Evolutionary conservation across 2,888 invertebrate genomes (phyloP), one percentile per base, ranked within the genome.

Genomic region (Noctua janthina): DNA sequence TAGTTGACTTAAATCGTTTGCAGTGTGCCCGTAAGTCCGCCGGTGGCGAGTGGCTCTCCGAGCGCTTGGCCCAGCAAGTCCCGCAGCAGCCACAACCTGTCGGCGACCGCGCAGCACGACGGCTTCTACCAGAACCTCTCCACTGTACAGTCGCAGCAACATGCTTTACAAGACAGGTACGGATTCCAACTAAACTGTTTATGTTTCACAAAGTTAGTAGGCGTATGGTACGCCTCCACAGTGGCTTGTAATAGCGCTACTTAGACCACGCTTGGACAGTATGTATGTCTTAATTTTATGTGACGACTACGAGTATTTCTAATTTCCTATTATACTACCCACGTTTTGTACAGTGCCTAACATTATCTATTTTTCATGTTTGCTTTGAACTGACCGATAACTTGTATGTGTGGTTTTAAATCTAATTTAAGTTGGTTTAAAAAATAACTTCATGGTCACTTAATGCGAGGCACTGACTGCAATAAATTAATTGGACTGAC

Each of bases 71-170:
- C 95, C 74, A 93, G 93, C 93, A 96, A 95, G 93, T 96, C 96
- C 11, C 96, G 96, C 87, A 96, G 96, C 93, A 96, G 96, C 91
- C 97, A 96, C 94, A 96, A 96, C 92, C 92, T 96, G 90, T 91
- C 94, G 13, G 93, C 93, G 85, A 90, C 93, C 54, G 89, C 93
- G 89, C 94, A 91, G 68, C 91, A 92, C 91, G 97, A 97, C 92
- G 96, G 96, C 90, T 97, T 97, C 95, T 97, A 97, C 92, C 97
- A 97, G 92, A 97, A 97, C 96, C 97, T 99, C 85, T 98, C 98
- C 92, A 88, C 95, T 23, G 94, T 95, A 73, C 95, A 96, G 80
- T 92, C 94, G 56, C 95, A 94, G 59, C 93, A 93, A 62, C 94
- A 94, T 73, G 91, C 93, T 39, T 88, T 94, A 75, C 95, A 95